Conservation (phyloP, 2,797 vertebrate species). For the Anguilla pacifica region DNA sequence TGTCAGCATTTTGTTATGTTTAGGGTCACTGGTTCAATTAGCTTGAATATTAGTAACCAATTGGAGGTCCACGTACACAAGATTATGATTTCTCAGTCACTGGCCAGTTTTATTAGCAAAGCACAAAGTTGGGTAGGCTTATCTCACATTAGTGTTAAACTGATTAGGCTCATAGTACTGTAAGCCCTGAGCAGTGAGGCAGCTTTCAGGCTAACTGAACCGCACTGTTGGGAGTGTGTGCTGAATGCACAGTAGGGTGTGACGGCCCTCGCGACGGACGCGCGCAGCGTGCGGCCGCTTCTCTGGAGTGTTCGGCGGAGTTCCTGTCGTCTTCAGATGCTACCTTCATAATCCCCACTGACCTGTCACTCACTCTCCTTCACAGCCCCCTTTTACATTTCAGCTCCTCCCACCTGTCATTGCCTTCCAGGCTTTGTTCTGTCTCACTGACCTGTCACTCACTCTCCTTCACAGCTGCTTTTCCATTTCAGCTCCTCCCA, state of each 20-base stretch:
- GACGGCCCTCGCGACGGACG: neutral
- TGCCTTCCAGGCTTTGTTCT: neutral
- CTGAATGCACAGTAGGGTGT: neutral
- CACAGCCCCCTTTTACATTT: neutral
- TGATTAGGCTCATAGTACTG: neutral
- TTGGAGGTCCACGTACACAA: neutral
- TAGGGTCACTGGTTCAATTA: neutral
- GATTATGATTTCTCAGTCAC: neutral
- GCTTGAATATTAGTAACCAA: neutral
- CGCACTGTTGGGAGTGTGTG: neutral
- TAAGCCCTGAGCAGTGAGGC: neutral
- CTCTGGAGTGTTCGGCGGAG: neutral
- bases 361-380: neutral
- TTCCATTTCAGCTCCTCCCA: conserved; percentile 19
- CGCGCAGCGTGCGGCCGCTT: neutral
- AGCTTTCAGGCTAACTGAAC: neutral
- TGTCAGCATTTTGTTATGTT: neutral
- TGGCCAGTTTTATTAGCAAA: neutral
- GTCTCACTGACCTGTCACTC: neutral
- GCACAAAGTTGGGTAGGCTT: neutral
- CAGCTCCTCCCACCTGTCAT: conserved; percentile 2
- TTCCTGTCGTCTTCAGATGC: neutral
- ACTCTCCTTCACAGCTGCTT: neutral
- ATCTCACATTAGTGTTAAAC: conserved; percentile 3
- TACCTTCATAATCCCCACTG: neutral